These are phyloP conservation scores for Macropodus opercularis DNA, from an alignment of 2,797 vertebrate species.

Conservation along the genomic window DNA sequence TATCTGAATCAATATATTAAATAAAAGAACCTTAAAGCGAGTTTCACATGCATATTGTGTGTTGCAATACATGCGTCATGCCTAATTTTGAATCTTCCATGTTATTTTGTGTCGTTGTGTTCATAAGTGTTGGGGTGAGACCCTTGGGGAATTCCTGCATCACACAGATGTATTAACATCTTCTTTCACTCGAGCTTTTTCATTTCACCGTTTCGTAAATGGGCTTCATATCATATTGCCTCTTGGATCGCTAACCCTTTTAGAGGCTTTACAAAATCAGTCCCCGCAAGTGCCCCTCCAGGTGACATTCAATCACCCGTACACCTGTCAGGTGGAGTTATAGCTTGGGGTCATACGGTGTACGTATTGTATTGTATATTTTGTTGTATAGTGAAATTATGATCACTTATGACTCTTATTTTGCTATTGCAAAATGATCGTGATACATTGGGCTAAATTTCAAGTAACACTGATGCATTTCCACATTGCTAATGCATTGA, in stretches of 20 bases:
- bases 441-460: neutral
- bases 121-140: neutral
- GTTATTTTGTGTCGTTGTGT: no score
- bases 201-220: constrained; percentile 21
- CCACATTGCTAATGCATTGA: neutral
- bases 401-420: constrained; percentile 14
- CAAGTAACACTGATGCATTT: constrained; percentile 3
- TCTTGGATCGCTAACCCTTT: constrained; percentile 24
- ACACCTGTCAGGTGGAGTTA: constrained; percentile 8
- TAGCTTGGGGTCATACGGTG: neutral
- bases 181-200: constrained; percentile 2
- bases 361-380: no score
- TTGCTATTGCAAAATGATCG: neutral
- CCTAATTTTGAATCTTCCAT: no score
- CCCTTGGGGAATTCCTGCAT: neutral
- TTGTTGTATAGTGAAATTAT: no score
- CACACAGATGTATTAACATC: constrained; percentile 4
- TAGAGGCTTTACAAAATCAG: constrained; percentile 9
- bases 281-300: constrained; percentile 1
- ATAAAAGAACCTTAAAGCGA: neutral
- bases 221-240: constrained; percentile 11
- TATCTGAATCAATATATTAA: neutral
- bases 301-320: constrained; percentile 25
- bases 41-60: neutral
- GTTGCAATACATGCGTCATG: no score